phyloP scores from a whole-genome alignment of 2,797 vertebrate species.

The Tragopan temminckii region DNA sequence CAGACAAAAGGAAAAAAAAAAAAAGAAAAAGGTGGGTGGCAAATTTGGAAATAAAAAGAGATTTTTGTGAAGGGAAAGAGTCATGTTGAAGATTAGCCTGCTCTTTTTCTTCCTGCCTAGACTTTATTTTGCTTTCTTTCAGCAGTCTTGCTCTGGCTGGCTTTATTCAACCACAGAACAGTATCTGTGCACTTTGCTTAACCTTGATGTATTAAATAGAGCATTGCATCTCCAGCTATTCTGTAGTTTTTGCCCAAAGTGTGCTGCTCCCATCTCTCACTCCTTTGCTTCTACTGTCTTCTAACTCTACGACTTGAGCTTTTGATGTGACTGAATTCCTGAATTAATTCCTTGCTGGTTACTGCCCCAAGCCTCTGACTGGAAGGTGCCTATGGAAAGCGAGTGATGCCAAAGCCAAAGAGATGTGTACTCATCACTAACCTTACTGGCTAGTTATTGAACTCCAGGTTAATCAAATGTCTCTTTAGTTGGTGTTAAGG shows the following conservation, averaged over 20 bases:
- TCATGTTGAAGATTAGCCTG: slow-evolving; percentile 20
- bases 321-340: slow-evolving; percentile 42
- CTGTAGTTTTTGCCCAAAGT: neutral
- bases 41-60: neutral
- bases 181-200: slow-evolving; percentile 74
- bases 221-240: slow-evolving; percentile 62
- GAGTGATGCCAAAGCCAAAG: slow-evolving; percentile 40
- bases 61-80: neutral
- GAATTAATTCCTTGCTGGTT: slow-evolving; percentile 42
- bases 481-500: slow-evolving; percentile 15
- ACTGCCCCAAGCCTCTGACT: neutral
- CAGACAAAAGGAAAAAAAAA: neutral
- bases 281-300: neutral
- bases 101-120: slow-evolving; percentile 55
- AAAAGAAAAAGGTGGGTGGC: neutral
- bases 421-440: slow-evolving; percentile 5
- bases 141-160: slow-evolving; percentile 66
- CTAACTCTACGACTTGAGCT: neutral
- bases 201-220: slow-evolving; percentile 62
- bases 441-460: slow-evolving; percentile 33
- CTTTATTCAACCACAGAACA: slow-evolving; percentile 66
- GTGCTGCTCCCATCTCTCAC: neutral
- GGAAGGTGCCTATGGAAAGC: slow-evolving; percentile 47
- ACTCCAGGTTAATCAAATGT: slow-evolving; percentile 52
- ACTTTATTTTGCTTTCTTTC: slow-evolving; percentile 70